A percentile compares a stretch with the other conserved stretches of the same genome.
Evolutionary conservation across 2,888 invertebrate genomes (phyloP).

Genomic region (Tillus elongatus): DNA sequence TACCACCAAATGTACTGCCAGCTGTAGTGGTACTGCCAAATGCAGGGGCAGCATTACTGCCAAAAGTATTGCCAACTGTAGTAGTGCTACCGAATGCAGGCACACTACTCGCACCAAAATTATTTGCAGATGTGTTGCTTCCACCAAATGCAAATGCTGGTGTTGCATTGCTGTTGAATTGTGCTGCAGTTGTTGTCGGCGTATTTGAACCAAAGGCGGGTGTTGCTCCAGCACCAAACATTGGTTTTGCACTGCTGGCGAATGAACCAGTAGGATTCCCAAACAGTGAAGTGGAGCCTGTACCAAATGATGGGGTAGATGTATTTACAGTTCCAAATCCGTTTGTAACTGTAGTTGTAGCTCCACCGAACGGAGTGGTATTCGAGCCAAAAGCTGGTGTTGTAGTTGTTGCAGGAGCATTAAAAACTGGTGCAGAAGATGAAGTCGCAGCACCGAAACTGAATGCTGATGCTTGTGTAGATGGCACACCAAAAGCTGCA

Average conservation of each 20-base stretch:
- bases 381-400: not conserved
- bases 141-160: not conserved
- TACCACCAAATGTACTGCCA: not conserved
- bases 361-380: not conserved
- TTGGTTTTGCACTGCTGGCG: not conserved
- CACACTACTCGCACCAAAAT: not conserved
- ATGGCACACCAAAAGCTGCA: not conserved
- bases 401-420: constrained; percentile 1
- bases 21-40: constrained; percentile 3
- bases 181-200: not conserved
- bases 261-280: not conserved
- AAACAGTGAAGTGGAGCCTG: not conserved
- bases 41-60: constrained; percentile 4
- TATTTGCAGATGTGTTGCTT: not conserved
- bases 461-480: too few species aligned
- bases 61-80: not conserved
- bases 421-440: not conserved
- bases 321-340: not conserved
- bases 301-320: not conserved
- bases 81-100: not conserved
- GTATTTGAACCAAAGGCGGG: not conserved
- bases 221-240: constrained; percentile 1
- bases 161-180: not conserved
- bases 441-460: not conserved
- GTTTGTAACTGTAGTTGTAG: not conserved